These are phyloP conservation scores for Pseudomyrmex flavicornis DNA, from an alignment of 1,140 invertebrate species.

Conservation along the genomic window DNA sequence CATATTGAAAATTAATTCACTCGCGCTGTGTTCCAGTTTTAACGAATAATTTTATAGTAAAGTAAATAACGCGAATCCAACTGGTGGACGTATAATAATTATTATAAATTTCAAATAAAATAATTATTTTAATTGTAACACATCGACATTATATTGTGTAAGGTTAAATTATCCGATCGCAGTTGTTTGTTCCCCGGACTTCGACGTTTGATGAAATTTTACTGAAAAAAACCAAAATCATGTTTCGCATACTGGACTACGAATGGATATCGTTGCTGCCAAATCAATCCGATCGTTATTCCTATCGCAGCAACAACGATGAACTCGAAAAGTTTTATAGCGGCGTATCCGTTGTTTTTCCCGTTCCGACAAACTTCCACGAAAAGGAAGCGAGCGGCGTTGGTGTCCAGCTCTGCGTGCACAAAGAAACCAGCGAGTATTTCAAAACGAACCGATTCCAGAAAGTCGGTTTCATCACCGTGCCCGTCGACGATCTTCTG, in stretches of 20 bases:
- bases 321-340: constrained; percentile 76
- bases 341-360: constrained; percentile 78
- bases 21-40: no score
- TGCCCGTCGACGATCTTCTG: constrained; percentile 74
- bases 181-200: constrained; percentile 76
- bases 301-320: constrained; percentile 73
- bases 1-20: no score
- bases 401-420: constrained; percentile 69
- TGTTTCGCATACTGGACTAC: constrained; percentile 76
- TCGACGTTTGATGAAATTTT: constrained; percentile 72
- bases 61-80: no score
- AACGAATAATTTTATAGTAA: no score
- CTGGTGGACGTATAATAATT: no score
- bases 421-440: constrained; percentile 72
- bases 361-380: constrained; percentile 65
- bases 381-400: constrained; percentile 50
- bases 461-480: constrained; percentile 65
- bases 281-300: constrained; percentile 68
- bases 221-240: constrained; percentile 75
- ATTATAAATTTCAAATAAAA: neutral
- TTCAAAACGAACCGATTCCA: constrained; percentile 67
- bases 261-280: constrained; percentile 76
- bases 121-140: neutral
- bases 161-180: neutral
- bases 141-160: no score